Evolutionary conservation across 2,113 vertebrate genomes (phyloP).

Genomic region (Craseonycteris thonglongyai): DNA sequence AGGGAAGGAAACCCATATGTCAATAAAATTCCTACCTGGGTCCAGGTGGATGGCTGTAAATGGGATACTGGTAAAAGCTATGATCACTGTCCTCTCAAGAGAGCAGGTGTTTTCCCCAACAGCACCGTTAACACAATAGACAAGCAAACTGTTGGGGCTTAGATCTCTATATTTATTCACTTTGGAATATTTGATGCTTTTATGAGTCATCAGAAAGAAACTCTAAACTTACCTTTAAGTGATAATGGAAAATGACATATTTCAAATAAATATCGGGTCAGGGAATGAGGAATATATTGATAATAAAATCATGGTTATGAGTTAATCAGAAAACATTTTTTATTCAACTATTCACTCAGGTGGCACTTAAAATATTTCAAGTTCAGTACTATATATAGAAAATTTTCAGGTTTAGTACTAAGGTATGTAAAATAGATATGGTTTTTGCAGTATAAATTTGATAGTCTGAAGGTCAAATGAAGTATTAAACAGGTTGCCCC

Average conservation of each 20-base stretch:
- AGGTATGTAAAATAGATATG: not conserved
- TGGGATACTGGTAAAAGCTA: slow-evolving; percentile 12
- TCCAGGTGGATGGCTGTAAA: not conserved
- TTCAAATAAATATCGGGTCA: slow-evolving; percentile 3
- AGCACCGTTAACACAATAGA: not conserved
- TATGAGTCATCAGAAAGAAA: slow-evolving; percentile 1
- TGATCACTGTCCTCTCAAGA: not conserved
- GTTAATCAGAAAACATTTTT: not conserved
- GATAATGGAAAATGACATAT: not conserved
- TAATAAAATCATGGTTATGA: slow-evolving; percentile 18
- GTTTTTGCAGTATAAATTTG: not conserved
- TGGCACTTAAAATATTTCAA: not conserved
- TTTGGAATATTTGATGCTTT: slow-evolving; percentile 37
- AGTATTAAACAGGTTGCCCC: not conserved
- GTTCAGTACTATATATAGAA: not conserved
- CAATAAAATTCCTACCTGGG: not conserved
- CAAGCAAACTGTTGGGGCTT: not conserved
- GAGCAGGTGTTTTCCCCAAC: not conserved
- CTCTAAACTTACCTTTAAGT: not conserved
- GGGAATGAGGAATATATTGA: not conserved
- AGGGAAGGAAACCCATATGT: slow-evolving; percentile 39
- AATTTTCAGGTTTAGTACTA: not conserved
- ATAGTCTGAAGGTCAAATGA: not conserved
- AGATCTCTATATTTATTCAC: slow-evolving; percentile 16
- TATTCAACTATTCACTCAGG: not conserved